A percentile compares a stretch with the other conserved stretches of the same genome.
Conservation (phyloP, 1,140 invertebrate genomes). For the Bombyx mandarina region DNA sequence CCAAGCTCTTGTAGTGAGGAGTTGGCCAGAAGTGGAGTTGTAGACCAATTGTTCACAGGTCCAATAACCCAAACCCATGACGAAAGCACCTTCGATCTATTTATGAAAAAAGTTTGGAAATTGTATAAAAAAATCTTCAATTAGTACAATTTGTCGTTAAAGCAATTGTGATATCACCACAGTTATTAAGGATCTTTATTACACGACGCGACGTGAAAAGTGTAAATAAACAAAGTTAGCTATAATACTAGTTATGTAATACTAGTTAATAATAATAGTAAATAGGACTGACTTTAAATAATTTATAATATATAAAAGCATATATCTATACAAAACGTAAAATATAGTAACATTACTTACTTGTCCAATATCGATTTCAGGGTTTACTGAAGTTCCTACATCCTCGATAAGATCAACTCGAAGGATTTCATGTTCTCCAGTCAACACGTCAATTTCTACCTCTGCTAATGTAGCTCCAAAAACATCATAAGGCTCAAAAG, state of each 20-base stretch:
- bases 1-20: conserved; percentile 84
- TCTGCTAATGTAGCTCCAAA: conserved; percentile 74
- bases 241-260: too few species aligned
- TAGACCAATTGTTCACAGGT: conserved; percentile 79
- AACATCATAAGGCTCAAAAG: conserved; percentile 66
- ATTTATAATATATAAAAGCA: neutral
- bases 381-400: conserved; percentile 80
- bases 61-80: conserved; percentile 88
- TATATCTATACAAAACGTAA: too few species aligned
- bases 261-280: too few species aligned
- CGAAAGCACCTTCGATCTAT: conserved; percentile 80
- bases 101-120: conserved; percentile 3
- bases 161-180: too few species aligned
- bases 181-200: too few species aligned
- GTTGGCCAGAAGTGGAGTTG: conserved; percentile 75
- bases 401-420: conserved; percentile 83
- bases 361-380: conserved; percentile 87
- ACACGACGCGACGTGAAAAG: neutral
- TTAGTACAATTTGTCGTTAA: too few species aligned
- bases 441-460: conserved; percentile 80
- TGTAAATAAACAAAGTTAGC: too few species aligned
- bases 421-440: conserved; percentile 75
- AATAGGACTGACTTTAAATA: too few species aligned
- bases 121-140: neutral
- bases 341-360: conserved; percentile 22